A percentile compares a stretch with the other conserved stretches of the same genome.
These are phyloP conservation scores for Sweltsa coloradensis DNA, from an alignment of 1,140 invertebrate genomes.

Conservation along the genomic window DNA sequence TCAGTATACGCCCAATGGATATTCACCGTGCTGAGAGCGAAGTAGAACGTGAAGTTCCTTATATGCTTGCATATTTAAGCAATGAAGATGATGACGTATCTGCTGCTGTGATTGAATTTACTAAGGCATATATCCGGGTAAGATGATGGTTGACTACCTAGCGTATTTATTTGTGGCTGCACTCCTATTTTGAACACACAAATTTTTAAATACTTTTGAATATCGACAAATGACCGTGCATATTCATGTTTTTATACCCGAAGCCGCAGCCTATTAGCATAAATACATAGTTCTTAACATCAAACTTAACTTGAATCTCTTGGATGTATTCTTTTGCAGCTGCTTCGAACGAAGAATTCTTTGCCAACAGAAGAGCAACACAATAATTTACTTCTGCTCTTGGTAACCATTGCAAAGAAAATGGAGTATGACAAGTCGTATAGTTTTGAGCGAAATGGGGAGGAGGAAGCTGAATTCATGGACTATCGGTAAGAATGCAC, in stretches of 20 bases:
- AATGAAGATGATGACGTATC: slow-evolving; percentile 45
- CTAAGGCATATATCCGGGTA: slow-evolving; percentile 39
- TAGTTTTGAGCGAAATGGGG: slow-evolving; percentile 40
- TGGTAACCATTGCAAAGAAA: slow-evolving; percentile 38
- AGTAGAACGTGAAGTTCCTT: slow-evolving; percentile 35
- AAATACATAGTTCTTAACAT: no score
- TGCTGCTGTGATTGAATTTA: slow-evolving; percentile 35
- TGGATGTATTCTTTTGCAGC: slow-evolving; percentile 21
- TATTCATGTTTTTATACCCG: no score
- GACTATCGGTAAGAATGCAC: slow-evolving; percentile 26
- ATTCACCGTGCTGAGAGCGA: no score
- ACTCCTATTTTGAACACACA: no score
- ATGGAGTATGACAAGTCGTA: slow-evolving; percentile 40
- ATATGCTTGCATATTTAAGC: slow-evolving; percentile 37
- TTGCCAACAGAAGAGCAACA: slow-evolving; percentile 17
- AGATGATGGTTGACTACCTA: slow-evolving; percentile 10
- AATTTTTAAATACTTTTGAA: no score
- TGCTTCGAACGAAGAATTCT: slow-evolving; percentile 21
- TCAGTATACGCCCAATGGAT: no score
- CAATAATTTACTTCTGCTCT: slow-evolving; percentile 19
- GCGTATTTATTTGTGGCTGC: slow-evolving; percentile 13
- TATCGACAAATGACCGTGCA: no score
- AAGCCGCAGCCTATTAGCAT: no score
- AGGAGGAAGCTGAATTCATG: slow-evolving; percentile 43
- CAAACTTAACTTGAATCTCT: no score